phyloP scores from a whole-genome alignment of 2,888 invertebrate genomes.

The Tetramorium bicarinatum region DNA sequence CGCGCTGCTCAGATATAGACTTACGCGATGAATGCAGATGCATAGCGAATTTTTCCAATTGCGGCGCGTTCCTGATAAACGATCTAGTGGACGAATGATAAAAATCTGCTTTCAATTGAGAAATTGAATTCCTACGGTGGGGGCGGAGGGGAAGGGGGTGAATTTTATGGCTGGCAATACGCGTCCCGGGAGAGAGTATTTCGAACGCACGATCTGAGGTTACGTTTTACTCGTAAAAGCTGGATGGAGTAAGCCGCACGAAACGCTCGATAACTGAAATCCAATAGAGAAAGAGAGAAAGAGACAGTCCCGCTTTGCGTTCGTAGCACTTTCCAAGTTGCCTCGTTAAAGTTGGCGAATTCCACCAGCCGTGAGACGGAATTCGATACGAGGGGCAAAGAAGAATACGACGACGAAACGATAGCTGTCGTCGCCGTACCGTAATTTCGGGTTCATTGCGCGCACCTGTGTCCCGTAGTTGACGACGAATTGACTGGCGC shows the following conservation, averaged over 20 bases:
- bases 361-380: slow-evolving; percentile 26
- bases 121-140: slow-evolving; percentile 24
- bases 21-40: background rate
- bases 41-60: slow-evolving; percentile 24
- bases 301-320: background rate
- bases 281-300: slow-evolving; percentile 29
- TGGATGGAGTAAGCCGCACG: slow-evolving; percentile 33
- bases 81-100: slow-evolving; percentile 36
- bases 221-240: slow-evolving; percentile 48
- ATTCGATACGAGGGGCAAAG: slow-evolving; percentile 25
- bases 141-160: background rate
- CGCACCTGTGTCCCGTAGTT: slow-evolving; percentile 36
- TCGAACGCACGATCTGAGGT: slow-evolving; percentile 46
- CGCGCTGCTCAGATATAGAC: background rate
- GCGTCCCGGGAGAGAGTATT: slow-evolving; percentile 27
- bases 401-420: slow-evolving; percentile 33
- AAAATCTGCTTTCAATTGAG: slow-evolving; percentile 38
- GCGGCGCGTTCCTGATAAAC: slow-evolving; percentile 14
- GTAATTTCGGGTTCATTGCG: slow-evolving; percentile 43
- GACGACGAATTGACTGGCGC: slow-evolving; percentile 33
- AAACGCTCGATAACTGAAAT: slow-evolving; percentile 57
- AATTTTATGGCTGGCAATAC: slow-evolving; percentile 32
- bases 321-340: slow-evolving; percentile 50
- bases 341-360: slow-evolving; percentile 56
- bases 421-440: slow-evolving; percentile 25